Percentiles rank a stretch among this genome's conserved stretches.
phyloP scores from a whole-genome alignment of 2,888 invertebrate genomes.

The Azorinus chamasolen region DNA sequence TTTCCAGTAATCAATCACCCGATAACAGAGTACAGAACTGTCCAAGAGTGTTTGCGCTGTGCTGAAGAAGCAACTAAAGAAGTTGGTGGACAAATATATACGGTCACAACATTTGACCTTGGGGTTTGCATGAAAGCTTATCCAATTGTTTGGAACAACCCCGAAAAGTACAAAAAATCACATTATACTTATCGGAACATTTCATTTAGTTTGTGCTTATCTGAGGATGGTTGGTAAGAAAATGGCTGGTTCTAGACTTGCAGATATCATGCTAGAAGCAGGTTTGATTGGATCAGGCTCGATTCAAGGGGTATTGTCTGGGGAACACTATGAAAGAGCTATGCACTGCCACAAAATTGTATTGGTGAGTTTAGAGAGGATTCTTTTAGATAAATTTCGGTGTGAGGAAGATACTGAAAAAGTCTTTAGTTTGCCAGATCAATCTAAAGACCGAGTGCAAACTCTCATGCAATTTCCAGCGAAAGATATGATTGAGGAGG shows the following conservation, averaged over 20 bases:
- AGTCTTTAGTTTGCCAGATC: no score
- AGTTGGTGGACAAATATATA: no score
- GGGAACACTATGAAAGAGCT: conserved; percentile 4
- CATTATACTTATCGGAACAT: no score
- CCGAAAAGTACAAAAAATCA: conserved; percentile 30
- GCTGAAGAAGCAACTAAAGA: no score
- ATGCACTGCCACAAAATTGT: neutral
- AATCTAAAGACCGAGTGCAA: no score
- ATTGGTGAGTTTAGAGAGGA: neutral
- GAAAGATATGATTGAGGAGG: no score
- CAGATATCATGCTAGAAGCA: neutral
- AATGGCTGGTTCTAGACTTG: neutral
- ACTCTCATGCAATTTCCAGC: no score
- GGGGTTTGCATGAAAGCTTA: conserved; percentile 65
- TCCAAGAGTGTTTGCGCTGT: conserved; percentile 47
- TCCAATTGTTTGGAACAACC: conserved; percentile 47
- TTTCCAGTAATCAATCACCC: conserved; percentile 63
- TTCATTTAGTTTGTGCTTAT: conserved; percentile 7
- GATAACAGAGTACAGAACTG: conserved; percentile 46
- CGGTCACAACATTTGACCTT: conserved; percentile 1
- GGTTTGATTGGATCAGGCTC: neutral
- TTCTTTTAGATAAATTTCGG: neutral
- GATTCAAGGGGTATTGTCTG: neutral
- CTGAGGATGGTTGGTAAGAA: conserved; percentile 9
- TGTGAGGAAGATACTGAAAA: no score